Percentiles rank a stretch among this genome's conserved stretches.
phyloP scores from a whole-genome alignment of 1,140 invertebrate species.

The Drosophila pruinosa region DNA sequence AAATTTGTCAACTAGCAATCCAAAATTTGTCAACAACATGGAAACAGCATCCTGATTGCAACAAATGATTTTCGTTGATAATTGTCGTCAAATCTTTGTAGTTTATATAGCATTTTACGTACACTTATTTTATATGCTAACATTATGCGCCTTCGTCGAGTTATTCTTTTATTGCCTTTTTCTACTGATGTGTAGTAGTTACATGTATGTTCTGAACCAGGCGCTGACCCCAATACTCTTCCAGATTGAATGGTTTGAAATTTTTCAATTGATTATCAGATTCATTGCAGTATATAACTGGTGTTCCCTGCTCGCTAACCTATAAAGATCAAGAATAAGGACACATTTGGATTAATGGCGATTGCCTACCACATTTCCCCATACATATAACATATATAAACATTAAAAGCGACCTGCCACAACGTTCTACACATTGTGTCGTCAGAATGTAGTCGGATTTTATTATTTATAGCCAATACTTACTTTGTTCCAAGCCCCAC shows the following conservation, averaged over 20 bases:
- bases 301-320: conserved; percentile 75
- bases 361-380: not conserved
- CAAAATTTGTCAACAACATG: conserved; percentile 15
- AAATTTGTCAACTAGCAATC: conserved; percentile 26
- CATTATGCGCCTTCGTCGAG: conserved; percentile 47
- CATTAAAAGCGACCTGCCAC: conserved; percentile 30
- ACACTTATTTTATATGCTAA: conserved; percentile 42
- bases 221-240: conserved; percentile 80
- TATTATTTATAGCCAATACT: conserved; percentile 19
- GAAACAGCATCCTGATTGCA: conserved; percentile 1
- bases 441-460: not conserved
- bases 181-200: conserved; percentile 70
- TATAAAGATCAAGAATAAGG: conserved; percentile 20
- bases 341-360: not conserved
- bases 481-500: conserved; percentile 80
- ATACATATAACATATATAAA: not conserved
- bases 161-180: not conserved
- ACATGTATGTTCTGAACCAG: conserved; percentile 79
- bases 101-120: conserved; percentile 26
- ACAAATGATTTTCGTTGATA: not conserved
- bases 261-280: conserved; percentile 81
- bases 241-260: conserved; percentile 80
- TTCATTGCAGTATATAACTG: conserved; percentile 70
- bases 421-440: conserved; percentile 20
- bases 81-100: conserved; percentile 17